Evolutionary conservation across 2,888 invertebrate species (phyloP), one percentile per base, ranked within the genome.

Genomic region (Lasioglossum villosulum): DNA sequence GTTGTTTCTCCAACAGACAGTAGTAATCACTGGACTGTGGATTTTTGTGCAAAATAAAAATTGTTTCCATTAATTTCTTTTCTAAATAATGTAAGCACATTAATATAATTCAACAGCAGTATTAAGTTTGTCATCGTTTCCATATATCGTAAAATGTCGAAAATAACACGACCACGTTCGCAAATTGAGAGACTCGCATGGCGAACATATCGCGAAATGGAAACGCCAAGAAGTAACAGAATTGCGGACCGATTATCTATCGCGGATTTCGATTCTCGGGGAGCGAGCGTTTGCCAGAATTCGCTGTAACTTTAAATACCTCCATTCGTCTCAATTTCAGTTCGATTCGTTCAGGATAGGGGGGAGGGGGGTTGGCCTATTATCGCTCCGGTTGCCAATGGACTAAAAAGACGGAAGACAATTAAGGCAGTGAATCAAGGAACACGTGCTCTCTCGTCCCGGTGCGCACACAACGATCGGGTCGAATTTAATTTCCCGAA

Each of bases 401-500:
- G 70, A 56, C 19, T 27, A 75, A 71, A 80, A 76, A 45, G 59
- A 59, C 45, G 45, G 34, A 27, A 59, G 59, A 30, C 73, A 77
- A 82, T 83, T 83, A 83, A 70, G 83, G 45, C 59, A 56, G 68
- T 74, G 83, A 84, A 83, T 83, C 76, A 74, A 82, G 66, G 83
- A 82, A 70, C 83, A 70, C 83, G 83, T 48, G 83, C 19, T 30
- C 71, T 52, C 52, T 52, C 52, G 23, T 66, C 19, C 14, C 19
- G 12, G 34, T 23, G 52, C 30, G 14, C 76, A 19, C 30, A 52
- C 19, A 42, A 71, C 66, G 84, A 59, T 59, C 27, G 5, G 59
- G 27, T 14, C 16, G 83, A 78, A 89, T 89, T 89, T 88, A 76
- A 89, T 89, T 79, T 78, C 77, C 68, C n/a, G 82, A 79, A 88